These are phyloP conservation scores for Zeuzera pyrina DNA, from an alignment of 2,888 invertebrate genomes.

Conservation along the genomic window DNA sequence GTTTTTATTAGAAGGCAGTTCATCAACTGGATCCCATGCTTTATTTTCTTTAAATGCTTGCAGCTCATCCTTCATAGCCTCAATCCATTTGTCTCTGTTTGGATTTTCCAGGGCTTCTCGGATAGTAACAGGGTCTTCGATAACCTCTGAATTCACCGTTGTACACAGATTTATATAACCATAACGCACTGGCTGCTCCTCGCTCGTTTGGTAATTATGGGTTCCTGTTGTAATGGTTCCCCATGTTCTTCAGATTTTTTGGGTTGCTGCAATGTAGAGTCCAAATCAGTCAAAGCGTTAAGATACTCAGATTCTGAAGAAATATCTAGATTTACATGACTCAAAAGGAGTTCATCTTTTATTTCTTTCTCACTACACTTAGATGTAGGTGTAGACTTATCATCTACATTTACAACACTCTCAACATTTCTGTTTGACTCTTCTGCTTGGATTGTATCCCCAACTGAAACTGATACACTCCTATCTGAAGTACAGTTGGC, in stretches of 20 bases:
- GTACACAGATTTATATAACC: background rate
- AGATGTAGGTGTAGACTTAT: no score
- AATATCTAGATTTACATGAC: no score
- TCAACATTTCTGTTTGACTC: slow-evolving; percentile 1
- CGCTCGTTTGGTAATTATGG: background rate
- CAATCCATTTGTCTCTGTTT: background rate
- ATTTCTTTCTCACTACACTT: no score
- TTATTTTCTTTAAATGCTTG: slow-evolving; percentile 1
- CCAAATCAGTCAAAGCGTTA: no score
- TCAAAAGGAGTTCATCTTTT: no score
- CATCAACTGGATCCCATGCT: background rate
- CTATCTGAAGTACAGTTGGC: slow-evolving; percentile 4
- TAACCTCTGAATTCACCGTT: background rate
- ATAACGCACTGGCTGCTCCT: background rate
- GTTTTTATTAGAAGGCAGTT: background rate
- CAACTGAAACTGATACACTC: slow-evolving; percentile 5
- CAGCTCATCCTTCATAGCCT: background rate
- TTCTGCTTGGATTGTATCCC: no score
- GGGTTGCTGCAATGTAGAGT: no score
- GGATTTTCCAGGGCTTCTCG: background rate
- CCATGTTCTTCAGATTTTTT: no score
- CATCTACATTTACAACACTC: no score
- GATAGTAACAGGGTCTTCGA: background rate
- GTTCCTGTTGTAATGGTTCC: background rate
- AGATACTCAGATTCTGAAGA: no score